Percentiles rank a stretch among this genome's conserved stretches.
phyloP scores from a whole-genome alignment of 2,888 invertebrate species.

The Quadroppia sp. region DNA sequence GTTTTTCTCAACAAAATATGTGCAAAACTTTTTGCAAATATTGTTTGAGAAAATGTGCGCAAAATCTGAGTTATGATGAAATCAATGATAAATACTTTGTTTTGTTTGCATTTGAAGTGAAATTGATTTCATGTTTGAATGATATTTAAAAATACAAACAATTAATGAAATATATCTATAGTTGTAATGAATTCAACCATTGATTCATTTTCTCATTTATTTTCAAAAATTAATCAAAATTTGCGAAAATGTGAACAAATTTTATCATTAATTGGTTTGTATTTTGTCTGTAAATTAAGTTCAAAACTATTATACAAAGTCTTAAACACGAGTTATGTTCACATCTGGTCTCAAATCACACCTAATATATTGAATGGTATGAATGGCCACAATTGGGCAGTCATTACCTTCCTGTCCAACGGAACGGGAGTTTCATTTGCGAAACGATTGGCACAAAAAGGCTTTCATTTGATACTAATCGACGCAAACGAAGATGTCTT shows the following conservation, averaged over 20 bases:
- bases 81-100: neutral
- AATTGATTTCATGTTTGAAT: too few relatives aligned
- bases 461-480: constrained; percentile 15
- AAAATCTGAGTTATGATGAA: neutral
- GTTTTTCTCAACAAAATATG: too few relatives aligned
- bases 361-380: neutral
- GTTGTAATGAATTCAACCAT: constrained; percentile 1
- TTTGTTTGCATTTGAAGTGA: too few relatives aligned
- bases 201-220: constrained; percentile 13
- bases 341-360: constrained; percentile 15
- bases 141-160: too few relatives aligned
- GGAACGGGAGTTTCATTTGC: constrained; percentile 4
- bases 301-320: neutral
- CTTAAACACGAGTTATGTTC: neutral
- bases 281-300: constrained; percentile 15
- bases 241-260: constrained; percentile 4
- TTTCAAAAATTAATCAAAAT: constrained; percentile 1
- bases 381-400: neutral
- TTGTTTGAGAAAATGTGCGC: neutral
- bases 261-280: constrained; percentile 15
- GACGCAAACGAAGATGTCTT: neutral
- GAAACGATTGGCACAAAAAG: neutral
- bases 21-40: too few relatives aligned
- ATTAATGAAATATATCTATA: neutral
- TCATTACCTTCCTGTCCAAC: constrained; percentile 13